Base-by-base conservation (phyloP, 2,888 invertebrate genomes). In the Anoncus sp. region DNA sequence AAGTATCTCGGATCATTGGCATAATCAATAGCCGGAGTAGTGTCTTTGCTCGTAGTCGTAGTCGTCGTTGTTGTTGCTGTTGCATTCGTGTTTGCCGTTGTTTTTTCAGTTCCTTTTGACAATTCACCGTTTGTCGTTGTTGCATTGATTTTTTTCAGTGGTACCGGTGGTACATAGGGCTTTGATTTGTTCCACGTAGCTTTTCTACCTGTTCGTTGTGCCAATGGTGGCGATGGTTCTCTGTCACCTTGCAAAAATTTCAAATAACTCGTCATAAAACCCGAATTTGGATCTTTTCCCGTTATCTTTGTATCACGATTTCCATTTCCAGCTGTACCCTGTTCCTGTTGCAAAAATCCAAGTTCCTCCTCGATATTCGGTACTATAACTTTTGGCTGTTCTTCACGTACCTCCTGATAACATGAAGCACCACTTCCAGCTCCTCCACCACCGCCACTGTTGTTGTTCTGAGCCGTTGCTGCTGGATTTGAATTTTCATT, bases 351-450 rank as follows among this genome's bases (percentile, higher is more conserved):
- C 83, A 97, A 93, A 92, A 96, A 96, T 91, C 95, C 95, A 88
- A 97, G 93, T 92, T 97, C 97, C 92, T 97, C 96, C 92, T 97
- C 97, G 91, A 97, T 96, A 92, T 97, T 96, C 86, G 97, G 97
- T 88, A 97, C 96, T 87, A 97, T 96, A 86, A 97, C 96, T 93
- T 96, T 96, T 84, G 96, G 95, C 92, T 95, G 94, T 90, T 95
- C 95, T 83, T 94, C 94, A 91, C 94, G 89, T 85, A 91, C 70
- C 31, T 83, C 81, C 38, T 75, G 78, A 35, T 73, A 73, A 12
- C 80, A 79, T 0, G 81, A 73, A 49, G 40, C 14, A 20, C 27
- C n/a, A n/a, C 49, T 24, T 24, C 14, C 24, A 49, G 40, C 14
- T 20, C 27, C n/a, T 6, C 49, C 16, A 27, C 14, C 24, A n/a